Conservation (phyloP, 2,797 vertebrate species). For the Hafferia zeledoni region DNA sequence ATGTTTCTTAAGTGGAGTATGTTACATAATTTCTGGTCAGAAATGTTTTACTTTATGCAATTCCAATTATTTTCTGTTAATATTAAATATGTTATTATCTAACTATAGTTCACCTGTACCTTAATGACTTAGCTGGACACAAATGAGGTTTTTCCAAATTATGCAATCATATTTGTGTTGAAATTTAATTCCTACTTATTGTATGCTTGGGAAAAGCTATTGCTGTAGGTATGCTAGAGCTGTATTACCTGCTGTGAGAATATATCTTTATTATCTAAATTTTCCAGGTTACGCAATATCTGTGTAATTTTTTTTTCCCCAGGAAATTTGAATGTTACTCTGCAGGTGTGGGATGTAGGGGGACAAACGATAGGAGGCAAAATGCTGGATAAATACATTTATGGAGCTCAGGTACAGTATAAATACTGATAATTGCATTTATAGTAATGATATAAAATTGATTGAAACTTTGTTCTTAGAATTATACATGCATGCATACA, state of each 20-base stretch:
- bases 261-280: neutral
- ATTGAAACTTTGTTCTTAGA: neutral
- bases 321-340: slow-evolving; percentile 96
- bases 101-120: neutral
- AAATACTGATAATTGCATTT: neutral
- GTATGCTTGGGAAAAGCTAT: neutral
- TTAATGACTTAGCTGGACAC: neutral
- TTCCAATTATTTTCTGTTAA: neutral
- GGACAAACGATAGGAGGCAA: slow-evolving; percentile 97
- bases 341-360: slow-evolving; percentile 99
- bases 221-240: slow-evolving; percentile 8
- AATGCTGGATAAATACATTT: slow-evolving; percentile 99
- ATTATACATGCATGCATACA: neutral
- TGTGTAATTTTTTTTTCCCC: slow-evolving; percentile 40
- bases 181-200: neutral
- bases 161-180: neutral
- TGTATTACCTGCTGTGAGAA: neutral
- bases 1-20: neutral
- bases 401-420: slow-evolving; percentile 89
- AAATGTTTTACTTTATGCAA: neutral
- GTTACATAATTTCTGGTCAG: neutral
- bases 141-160: neutral
- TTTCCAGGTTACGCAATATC: neutral
- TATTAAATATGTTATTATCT: neutral
- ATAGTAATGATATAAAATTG: neutral